Evolutionary conservation across 2,888 invertebrate species (phyloP).

Genomic region (Habrosyne pyritoides): DNA sequence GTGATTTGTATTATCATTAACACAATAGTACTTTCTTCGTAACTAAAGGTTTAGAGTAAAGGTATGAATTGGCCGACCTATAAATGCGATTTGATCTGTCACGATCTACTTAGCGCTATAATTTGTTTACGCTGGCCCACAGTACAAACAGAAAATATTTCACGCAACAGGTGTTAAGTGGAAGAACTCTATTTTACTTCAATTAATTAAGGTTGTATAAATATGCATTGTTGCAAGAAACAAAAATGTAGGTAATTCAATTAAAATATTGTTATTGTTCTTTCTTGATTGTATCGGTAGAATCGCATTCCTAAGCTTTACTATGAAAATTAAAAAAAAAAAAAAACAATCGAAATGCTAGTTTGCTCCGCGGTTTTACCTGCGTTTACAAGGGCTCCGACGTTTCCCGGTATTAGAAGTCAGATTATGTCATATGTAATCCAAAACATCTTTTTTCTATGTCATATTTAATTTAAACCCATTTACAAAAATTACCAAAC

Average conservation of each 20-base stretch:
- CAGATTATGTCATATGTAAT: too few relatives aligned
- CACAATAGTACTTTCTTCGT: constrained; percentile 2
- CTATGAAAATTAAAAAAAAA: not conserved
- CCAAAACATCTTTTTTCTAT: too few relatives aligned
- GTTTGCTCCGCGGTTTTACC: too few relatives aligned
- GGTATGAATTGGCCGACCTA: constrained; percentile 61
- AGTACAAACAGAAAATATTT: constrained; percentile 41
- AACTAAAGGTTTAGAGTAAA: constrained; percentile 4
- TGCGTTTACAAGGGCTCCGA: too few relatives aligned
- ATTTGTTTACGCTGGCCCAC: constrained; percentile 40
- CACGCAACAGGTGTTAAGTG: constrained; percentile 50
- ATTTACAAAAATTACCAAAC: too few relatives aligned
- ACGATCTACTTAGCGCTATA: constrained; percentile 72
- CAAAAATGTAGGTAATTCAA: not conserved
- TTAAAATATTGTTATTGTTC: not conserved
- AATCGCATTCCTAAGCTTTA: not conserved
- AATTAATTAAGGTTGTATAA: constrained; percentile 23
- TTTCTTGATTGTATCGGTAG: not conserved
- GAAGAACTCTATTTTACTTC: constrained; percentile 40
- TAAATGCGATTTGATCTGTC: constrained; percentile 72
- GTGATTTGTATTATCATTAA: not conserved
- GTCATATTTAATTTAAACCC: too few relatives aligned
- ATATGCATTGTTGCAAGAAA: constrained; percentile 2
- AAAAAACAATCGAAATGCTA: too few relatives aligned
- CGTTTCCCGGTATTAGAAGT: too few relatives aligned